Base-by-base conservation (phyloP, 2,888 invertebrate genomes). In the Amphipoea lucens region DNA sequence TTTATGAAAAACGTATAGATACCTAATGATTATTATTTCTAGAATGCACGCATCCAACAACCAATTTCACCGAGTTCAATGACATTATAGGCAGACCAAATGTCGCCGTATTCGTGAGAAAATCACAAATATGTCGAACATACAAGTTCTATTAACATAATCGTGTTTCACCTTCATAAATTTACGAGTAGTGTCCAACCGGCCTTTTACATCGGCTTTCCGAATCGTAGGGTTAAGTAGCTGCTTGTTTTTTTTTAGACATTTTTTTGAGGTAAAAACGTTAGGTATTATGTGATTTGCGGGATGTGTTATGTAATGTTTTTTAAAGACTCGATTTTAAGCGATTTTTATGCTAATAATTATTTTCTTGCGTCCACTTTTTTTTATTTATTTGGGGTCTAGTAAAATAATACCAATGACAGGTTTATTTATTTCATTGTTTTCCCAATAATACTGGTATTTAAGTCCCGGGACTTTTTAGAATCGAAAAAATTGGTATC, bases 71-170 rank as follows among this genome's bases (percentile, higher is more conserved):
- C 77, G 84, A 91, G 95, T 94, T 95, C 96, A 93, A 90, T 90
- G 95, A 95, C 96, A 89, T 86, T 74, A 75, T 83, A 76, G 89
- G 92, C 94, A 96, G 96, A 96, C 96, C 90, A 91, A 91, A 88
- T 93, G 96, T 93, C 96, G 96, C 96, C 96, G 84, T 93, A 70
- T 86, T 93, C 95, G 96, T 96, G 95, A 94, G 95, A 96, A 95
- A 91, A 90, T 87, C 91, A 92, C 88, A 94, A 93, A 94, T 94
- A 94, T 93, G 92, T 90, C 92, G 90, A 91, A 92, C 92, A 90
- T 89, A 92, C 91, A 84, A 89, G 84, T 88, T 82, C 77, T 84
- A 96, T 96, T 96, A 91, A 87, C 96, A 96, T 96, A 96, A 96
- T 95, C 94, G 91, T 94, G 93, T 95, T 93, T 91, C 89, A 92